These are phyloP conservation scores for Atta cephalotes DNA, from an alignment of 1,140 invertebrate genomes.

Conservation along the genomic window DNA sequence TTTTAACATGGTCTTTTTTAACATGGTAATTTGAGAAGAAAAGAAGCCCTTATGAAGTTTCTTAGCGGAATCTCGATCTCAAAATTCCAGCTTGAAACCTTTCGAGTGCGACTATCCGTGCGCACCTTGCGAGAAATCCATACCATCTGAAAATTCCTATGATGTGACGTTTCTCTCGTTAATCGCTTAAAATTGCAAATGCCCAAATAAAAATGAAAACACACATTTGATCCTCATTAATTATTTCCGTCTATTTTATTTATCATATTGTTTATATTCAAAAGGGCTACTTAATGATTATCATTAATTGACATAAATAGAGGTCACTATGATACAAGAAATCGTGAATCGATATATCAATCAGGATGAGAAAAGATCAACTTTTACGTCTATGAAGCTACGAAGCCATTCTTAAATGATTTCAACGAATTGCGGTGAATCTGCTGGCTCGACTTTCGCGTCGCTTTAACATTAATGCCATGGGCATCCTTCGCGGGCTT, in stretches of 20 bases:
- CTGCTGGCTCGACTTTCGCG: slow-evolving; percentile 66
- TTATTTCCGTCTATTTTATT: neutral
- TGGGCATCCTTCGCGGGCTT: slow-evolving; percentile 65
- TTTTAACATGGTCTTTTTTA: slow-evolving; percentile 36
- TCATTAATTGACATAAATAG: neutral
- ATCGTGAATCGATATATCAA: neutral
- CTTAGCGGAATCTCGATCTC: slow-evolving; percentile 65
- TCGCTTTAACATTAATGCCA: slow-evolving; percentile 82
- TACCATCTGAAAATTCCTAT: slow-evolving; percentile 28
- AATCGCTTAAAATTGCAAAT: neutral
- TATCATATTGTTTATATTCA: neutral
- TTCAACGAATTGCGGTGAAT: slow-evolving; percentile 11
- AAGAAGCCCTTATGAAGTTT: slow-evolving; percentile 67
- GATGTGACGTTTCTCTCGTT: neutral
- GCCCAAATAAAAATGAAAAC: neutral
- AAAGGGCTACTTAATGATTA: neutral
- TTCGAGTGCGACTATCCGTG: slow-evolving; percentile 39
- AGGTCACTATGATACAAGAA: slow-evolving; percentile 20
- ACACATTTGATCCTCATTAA: neutral
- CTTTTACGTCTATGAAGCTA: neutral
- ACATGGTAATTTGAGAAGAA: slow-evolving; percentile 74
- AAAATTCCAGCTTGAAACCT: slow-evolving; percentile 76
- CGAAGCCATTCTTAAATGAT: slow-evolving; percentile 8
- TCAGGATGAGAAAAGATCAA: neutral
- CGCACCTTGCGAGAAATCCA: slow-evolving; percentile 28